Evolutionary conservation across 2,797 vertebrate species (phyloP).

Genomic region (Gambelia wislizenii): DNA sequence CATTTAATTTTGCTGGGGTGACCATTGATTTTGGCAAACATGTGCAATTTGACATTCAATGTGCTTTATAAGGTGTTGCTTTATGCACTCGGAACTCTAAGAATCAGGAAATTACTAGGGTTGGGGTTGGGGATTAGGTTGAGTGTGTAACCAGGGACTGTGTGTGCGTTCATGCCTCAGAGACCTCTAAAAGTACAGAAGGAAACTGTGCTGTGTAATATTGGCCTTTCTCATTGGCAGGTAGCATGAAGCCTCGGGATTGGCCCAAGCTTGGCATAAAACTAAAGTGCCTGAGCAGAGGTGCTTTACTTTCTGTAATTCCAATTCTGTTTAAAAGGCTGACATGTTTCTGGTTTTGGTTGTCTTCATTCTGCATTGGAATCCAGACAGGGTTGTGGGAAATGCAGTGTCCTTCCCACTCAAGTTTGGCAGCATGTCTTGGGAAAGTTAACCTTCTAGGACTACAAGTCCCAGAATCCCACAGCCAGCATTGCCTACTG

Average conservation of each 20-base stretch:
- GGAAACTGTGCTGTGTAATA: neutral
- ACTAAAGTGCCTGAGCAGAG: too few relatives aligned
- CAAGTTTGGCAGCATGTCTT: neutral
- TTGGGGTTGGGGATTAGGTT: too few relatives aligned
- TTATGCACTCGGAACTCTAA: neutral
- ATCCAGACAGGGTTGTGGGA: neutral
- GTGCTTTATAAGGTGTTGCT: neutral
- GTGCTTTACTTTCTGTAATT: neutral
- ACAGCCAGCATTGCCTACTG: too few relatives aligned
- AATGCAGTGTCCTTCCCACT: rapidly evolving
- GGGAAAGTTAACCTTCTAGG: too few relatives aligned
- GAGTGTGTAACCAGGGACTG: too few relatives aligned
- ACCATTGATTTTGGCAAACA: neutral
- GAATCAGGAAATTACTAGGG: neutral
- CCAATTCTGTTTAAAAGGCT: neutral
- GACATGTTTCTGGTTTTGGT: neutral
- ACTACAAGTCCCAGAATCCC: too few relatives aligned
- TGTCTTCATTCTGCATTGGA: neutral
- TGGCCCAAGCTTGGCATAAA: too few relatives aligned
- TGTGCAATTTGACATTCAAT: too few relatives aligned
- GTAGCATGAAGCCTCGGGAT: neutral
- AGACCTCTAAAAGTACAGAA: neutral
- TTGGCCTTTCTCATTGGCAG: neutral
- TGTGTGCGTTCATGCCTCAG: neutral
- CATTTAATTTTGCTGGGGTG: too few relatives aligned